Conservation (phyloP, 2,113 vertebrate genomes). For the Actenoides lindsayi region DNA sequence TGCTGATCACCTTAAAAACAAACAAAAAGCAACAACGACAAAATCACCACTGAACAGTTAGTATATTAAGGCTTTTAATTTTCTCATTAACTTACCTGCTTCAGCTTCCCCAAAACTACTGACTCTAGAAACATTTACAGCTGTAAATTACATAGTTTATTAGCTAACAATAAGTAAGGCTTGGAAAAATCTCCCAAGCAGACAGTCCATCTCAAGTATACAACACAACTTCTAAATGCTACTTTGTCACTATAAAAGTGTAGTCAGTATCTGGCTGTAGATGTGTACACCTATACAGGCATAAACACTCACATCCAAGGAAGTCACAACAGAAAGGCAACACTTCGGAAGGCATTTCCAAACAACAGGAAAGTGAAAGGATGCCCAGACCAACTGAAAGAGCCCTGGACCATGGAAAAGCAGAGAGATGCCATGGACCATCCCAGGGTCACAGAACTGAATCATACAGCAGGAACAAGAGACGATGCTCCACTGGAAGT, state of each 20-base stretch:
- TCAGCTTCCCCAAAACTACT: not conserved
- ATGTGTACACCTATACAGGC: accelerated
- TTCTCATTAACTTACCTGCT: not conserved
- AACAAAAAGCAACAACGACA: not conserved
- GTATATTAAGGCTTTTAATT: not conserved
- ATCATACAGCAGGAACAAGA: not conserved
- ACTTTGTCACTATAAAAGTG: not conserved
- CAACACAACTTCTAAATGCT: not conserved
- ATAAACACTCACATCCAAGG: not conserved
- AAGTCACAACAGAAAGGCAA: not conserved
- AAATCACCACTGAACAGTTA: not conserved
- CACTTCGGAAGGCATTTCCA: not conserved
- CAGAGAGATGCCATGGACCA: not conserved
- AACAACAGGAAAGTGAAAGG: not conserved
- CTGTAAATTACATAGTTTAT: not conserved
- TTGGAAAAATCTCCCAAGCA: not conserved
- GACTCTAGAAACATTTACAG: not conserved
- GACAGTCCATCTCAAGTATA: not conserved
- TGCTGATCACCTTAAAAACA: not conserved
- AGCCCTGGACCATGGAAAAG: not conserved
- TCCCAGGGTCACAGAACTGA: accelerated
- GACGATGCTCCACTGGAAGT: not conserved
- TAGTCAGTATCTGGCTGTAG: accelerated
- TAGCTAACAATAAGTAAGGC: not conserved
- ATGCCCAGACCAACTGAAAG: not conserved